Base-by-base conservation (phyloP, 2,888 invertebrate species). In the Myathropa florea region DNA sequence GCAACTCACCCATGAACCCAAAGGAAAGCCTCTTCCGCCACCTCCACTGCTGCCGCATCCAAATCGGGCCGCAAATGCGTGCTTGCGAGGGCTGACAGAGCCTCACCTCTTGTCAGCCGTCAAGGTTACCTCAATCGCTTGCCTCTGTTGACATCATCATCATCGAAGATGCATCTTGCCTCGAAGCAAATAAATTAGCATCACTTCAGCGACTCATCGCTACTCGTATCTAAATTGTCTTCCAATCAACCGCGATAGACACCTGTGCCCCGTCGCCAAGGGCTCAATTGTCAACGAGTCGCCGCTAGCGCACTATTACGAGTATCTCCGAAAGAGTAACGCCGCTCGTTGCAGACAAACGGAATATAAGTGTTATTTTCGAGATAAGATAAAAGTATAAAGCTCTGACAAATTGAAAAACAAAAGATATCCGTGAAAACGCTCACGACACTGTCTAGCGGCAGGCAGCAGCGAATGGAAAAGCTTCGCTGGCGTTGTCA, bases 351-450 rank as follows among this genome's bases (percentile, higher is more conserved):
- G n/a, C 18, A 2, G 46, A n/a, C 39, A n/a, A n/a, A 4, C 18
- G 18, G 30, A 10, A 4, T 1, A 30, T 55, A 36, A 53, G 71
- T 72, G 72, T 26, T 67, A 65, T 60, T 80, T 59, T 65, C 33
- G 64, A 72, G 80, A 80, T 80, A 80, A 80, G 80, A 80, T 80
- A 80, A 80, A 55, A 73, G 46, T 53, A 30, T 55, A 73, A 80
- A 73, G 80, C 80, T 80, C 55, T 67, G 80, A 53, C 80, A 80
- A 72, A 72, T 80, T 80, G 60, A 36, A 67, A 64, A 46, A 36
- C 33, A n/a, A 70, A 79, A 79, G 57, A 24, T 36, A 46, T 60
- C 55, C 60, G 65, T 30, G 28, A 72, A 72, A 55, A 46, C 33
- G 30, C 55, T 68, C 68, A 61, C 55, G 61, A 53, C 67, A 46